A percentile compares a stretch with the other conserved stretches of the same genome.
phyloP scores from a whole-genome alignment of 2,797 vertebrate species.

The Eulemur albifrons region DNA sequence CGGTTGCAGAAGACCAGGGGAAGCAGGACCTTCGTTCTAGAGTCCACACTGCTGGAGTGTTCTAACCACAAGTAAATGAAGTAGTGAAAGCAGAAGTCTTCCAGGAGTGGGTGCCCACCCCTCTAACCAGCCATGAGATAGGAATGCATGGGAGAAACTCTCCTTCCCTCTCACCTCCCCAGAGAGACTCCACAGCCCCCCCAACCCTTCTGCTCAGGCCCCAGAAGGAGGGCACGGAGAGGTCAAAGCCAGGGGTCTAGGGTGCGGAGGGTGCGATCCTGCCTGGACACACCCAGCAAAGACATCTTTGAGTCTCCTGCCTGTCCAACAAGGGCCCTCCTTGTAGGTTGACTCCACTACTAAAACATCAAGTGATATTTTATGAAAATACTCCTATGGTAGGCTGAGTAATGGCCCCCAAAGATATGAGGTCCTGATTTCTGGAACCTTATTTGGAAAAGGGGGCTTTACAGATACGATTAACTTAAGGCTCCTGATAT shows the following conservation, averaged over 20 bases:
- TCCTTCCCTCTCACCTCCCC: background rate
- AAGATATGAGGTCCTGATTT: background rate
- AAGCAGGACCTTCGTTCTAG: background rate
- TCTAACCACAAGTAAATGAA: background rate
- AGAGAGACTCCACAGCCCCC: background rate
- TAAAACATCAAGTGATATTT: background rate
- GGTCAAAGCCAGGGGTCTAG: background rate
- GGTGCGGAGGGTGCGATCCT: background rate
- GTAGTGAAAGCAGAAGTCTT: background rate
- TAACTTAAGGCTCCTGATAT: background rate
- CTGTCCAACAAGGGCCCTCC: background rate
- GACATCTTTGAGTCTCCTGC: background rate
- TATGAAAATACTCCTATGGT: background rate
- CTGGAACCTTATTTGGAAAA: background rate
- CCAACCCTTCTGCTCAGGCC: background rate
- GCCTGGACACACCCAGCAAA: background rate
- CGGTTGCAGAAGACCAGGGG: background rate
- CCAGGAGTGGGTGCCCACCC: background rate
- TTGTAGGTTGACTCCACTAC: background rate
- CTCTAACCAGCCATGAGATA: background rate
- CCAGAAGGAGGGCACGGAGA: background rate
- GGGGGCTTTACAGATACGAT: background rate
- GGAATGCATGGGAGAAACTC: background rate
- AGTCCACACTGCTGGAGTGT: background rate
- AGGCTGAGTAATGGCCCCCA: background rate